Evolutionary conservation across 2,113 vertebrate species (phyloP).

Genomic region (Melanocharis versteri): DNA sequence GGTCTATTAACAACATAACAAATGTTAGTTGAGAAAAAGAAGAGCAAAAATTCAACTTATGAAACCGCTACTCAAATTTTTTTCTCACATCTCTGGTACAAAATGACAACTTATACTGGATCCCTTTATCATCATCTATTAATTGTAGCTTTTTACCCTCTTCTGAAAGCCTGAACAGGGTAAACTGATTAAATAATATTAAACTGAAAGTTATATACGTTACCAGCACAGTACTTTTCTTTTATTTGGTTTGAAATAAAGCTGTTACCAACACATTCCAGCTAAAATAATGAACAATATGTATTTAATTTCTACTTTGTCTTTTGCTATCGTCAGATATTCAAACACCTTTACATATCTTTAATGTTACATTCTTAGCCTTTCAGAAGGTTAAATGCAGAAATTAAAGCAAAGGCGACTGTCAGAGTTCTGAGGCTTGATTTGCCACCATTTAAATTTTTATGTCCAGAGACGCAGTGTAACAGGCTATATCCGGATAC

Average conservation of each 20-base stretch:
- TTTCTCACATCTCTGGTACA: neutral
- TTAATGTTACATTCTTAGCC: neutral
- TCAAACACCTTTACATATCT: neutral
- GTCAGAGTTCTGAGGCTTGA: neutral
- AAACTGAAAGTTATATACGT: neutral
- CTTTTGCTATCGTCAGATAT: neutral
- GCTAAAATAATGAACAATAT: neutral
- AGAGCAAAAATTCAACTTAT: neutral
- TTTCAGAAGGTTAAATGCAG: neutral
- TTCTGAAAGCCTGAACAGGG: neutral
- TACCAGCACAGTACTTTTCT: neutral
- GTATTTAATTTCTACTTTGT: neutral
- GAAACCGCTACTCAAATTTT: neutral
- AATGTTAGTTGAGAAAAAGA: neutral
- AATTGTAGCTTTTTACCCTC: neutral
- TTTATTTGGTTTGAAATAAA: neutral
- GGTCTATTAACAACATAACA: neutral
- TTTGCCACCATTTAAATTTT: neutral
- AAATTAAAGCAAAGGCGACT: neutral
- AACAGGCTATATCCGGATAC: neutral
- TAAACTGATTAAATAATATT: neutral
- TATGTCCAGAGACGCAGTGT: neutral
- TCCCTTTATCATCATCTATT: neutral
- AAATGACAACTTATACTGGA: neutral
- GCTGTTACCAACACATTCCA: neutral